phyloP scores from a whole-genome alignment of 2,113 vertebrate genomes.

The Rafetus swinhoei region DNA sequence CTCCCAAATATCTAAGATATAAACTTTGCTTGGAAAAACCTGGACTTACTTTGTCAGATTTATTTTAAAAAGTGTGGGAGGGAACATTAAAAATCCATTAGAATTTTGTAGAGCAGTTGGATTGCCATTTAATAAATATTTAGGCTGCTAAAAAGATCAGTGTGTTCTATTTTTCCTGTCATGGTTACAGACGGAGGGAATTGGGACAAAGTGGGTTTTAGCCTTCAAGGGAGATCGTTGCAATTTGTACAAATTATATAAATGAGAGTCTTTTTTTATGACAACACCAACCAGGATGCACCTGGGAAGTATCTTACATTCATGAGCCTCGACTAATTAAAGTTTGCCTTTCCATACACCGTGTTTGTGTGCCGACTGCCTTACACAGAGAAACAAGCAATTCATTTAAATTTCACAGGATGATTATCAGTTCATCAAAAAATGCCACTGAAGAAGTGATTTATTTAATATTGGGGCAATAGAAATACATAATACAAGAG shows the following conservation, averaged over 20 bases:
- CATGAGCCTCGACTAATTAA: not conserved
- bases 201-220: not conserved
- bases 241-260: not conserved
- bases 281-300: not conserved
- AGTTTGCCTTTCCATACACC: fast-evolving
- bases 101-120: not conserved
- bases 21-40: not conserved
- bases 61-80: not conserved
- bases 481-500: not conserved
- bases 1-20: not conserved
- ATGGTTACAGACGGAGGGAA: not conserved
- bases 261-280: not conserved
- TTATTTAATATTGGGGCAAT: not conserved
- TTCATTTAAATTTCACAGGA: not conserved
- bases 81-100: not conserved
- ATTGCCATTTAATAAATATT: not conserved
- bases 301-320: fast-evolving
- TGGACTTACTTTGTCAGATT: not conserved
- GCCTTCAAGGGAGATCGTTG: not conserved
- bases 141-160: not conserved
- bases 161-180: not conserved
- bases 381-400: not conserved
- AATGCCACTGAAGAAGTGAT: not conserved
- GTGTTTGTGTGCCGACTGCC: fast-evolving
- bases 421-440: not conserved